Percentiles rank a stretch among this genome's conserved stretches.
These are phyloP conservation scores for Amiota minor DNA, from an alignment of 2,888 invertebrate species.

Conservation along the genomic window DNA sequence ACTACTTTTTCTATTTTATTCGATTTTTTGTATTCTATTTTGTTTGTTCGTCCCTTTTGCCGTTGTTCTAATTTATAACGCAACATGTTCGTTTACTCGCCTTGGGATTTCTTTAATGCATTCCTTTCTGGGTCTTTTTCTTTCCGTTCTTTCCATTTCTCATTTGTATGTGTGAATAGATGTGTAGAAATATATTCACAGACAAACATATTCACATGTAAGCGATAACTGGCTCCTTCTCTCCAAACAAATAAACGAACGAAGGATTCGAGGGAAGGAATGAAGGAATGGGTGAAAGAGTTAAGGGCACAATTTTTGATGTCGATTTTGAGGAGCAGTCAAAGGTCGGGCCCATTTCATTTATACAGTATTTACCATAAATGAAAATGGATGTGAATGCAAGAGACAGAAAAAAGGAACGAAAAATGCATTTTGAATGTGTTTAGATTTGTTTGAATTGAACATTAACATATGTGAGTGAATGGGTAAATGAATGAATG, in stretches of 20 bases:
- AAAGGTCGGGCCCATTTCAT: not conserved
- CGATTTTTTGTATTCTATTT: not conserved
- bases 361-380: not conserved
- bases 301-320: conserved; percentile 14
- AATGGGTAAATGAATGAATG: not conserved
- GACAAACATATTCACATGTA: too few species aligned
- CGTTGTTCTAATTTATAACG: conserved; percentile 59
- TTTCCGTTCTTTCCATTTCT: too few species aligned
- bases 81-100: conserved; percentile 54
- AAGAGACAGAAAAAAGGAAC: not conserved
- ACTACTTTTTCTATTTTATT: not conserved
- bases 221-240: too few species aligned
- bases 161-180: too few species aligned
- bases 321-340: too few species aligned
- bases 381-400: not conserved
- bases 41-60: conserved; percentile 28
- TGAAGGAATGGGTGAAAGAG: conserved; percentile 31
- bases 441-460: too few species aligned
- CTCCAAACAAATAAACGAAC: too few species aligned
- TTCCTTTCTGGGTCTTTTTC: conserved; percentile 37
- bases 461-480: not conserved
- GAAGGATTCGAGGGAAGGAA: too few species aligned
- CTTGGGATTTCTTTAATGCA: conserved; percentile 58
- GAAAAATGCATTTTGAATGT: not conserved
- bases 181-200: too few species aligned